Conservation (phyloP, 2,888 invertebrate genomes). For the Clistopyga incitator region DNA sequence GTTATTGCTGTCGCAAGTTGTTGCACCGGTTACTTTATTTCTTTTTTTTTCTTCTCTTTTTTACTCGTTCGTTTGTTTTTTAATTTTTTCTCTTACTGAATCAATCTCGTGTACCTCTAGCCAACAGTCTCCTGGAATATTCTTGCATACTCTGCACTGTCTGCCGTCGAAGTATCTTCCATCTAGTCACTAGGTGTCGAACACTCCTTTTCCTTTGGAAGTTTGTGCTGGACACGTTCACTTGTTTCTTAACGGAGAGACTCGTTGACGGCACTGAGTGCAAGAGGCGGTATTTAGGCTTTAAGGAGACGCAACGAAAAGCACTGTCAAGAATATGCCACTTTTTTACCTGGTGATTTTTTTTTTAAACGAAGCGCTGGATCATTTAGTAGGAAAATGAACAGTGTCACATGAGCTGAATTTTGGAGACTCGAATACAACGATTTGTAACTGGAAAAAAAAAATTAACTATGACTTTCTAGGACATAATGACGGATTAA, state of each 20-base stretch:
- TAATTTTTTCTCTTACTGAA: conserved; percentile 19
- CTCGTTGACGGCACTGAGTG: not conserved
- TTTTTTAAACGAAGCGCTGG: too few species aligned
- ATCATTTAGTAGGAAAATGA: too few species aligned
- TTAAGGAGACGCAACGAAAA: not conserved
- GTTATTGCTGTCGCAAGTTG: conserved; percentile 57
- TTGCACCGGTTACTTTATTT: conserved; percentile 49
- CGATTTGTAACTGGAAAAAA: too few species aligned
- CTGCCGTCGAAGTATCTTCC: conserved; percentile 41
- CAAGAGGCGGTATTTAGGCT: not conserved
- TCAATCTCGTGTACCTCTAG: conserved; percentile 42
- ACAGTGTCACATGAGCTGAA: too few species aligned
- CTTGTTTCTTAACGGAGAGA: conserved; percentile 32
- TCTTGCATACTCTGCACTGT: conserved; percentile 19
- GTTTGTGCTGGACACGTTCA: conserved; percentile 42
- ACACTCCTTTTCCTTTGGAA: conserved; percentile 13
- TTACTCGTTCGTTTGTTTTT: too few species aligned
- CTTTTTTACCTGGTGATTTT: too few species aligned
- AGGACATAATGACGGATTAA: too few species aligned
- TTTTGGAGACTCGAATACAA: too few species aligned
- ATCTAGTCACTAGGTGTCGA: conserved; percentile 49
- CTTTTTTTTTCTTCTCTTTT: conserved; percentile 23
- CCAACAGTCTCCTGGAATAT: conserved; percentile 39
- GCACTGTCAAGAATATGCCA: too few species aligned
- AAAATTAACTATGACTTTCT: too few species aligned